Conservation (phyloP, 2,113 vertebrate genomes). For the Mustelus asterias region DNA sequence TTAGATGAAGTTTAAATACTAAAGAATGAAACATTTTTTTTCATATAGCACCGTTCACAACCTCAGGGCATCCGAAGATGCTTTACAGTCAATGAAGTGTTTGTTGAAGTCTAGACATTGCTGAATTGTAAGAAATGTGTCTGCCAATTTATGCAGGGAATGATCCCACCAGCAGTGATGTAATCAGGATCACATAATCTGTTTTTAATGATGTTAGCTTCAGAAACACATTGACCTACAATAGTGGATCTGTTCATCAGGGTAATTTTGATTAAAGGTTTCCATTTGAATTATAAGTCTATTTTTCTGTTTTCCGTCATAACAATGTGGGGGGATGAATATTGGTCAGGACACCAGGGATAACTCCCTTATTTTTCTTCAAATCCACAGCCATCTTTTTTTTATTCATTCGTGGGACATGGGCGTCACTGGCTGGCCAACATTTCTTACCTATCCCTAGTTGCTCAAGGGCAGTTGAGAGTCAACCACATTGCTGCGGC, state of each 20-base stretch:
- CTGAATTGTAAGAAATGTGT: no score
- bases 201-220: neutral
- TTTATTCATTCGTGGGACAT: no score
- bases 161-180: neutral
- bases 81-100: neutral
- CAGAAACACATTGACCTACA: neutral
- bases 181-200: neutral
- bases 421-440: no score
- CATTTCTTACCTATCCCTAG: no score
- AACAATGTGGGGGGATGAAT: neutral
- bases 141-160: neutral
- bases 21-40: neutral
- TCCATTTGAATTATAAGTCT: neutral
- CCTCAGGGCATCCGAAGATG: neutral
- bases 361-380: neutral
- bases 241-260: neutral
- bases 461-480: no score
- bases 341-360: neutral
- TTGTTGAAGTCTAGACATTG: neutral
- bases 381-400: neutral
- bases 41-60: neutral
- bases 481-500: no score
- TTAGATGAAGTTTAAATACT: neutral
- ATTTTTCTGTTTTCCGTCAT: neutral
- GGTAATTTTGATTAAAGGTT: neutral